Evolutionary conservation across 2,113 vertebrate genomes (phyloP).

Genomic region (Pogona vitticeps): DNA sequence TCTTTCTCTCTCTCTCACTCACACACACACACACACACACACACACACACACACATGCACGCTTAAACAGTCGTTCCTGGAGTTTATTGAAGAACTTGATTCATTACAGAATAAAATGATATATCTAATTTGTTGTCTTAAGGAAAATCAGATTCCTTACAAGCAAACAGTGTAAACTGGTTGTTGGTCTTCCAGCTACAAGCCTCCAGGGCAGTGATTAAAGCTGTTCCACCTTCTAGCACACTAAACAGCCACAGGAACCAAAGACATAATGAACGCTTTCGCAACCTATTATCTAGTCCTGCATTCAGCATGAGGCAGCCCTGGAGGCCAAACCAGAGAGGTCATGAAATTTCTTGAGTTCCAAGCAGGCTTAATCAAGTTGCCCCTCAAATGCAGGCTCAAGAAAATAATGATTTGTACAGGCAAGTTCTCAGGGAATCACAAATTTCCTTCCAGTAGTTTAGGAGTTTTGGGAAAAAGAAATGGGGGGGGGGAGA

Average conservation of each 20-base stretch:
- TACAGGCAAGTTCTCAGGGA: constrained; percentile 44
- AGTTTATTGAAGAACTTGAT: constrained; percentile 43
- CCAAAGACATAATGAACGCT: constrained; percentile 60
- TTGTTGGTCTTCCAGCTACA: constrained; percentile 60
- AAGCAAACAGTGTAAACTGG: constrained; percentile 48
- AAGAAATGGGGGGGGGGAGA: too few species aligned
- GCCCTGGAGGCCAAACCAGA: constrained; percentile 45
- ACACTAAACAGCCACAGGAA: constrained; percentile 56
- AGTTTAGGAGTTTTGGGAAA: background rate
- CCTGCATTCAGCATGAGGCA: constrained; percentile 55
- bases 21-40: background rate
- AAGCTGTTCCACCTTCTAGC: constrained; percentile 49
- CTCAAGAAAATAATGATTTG: constrained; percentile 54
- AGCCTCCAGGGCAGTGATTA: constrained; percentile 60
- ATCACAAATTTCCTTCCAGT: constrained; percentile 27
- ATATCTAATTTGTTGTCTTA: constrained; percentile 49
- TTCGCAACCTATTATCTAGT: constrained; percentile 66
- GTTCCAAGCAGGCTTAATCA: constrained; percentile 53
- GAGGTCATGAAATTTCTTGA: constrained; percentile 53
- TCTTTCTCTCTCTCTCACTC: too few species aligned
- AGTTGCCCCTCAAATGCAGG: constrained; percentile 45
- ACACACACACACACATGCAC: too few species aligned
- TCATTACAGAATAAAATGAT: constrained; percentile 37
- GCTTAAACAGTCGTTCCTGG: background rate
- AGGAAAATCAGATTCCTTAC: constrained; percentile 26